These are phyloP conservation scores for Julus scandinavius DNA, from an alignment of 2,888 invertebrate genomes.

Conservation along the genomic window DNA sequence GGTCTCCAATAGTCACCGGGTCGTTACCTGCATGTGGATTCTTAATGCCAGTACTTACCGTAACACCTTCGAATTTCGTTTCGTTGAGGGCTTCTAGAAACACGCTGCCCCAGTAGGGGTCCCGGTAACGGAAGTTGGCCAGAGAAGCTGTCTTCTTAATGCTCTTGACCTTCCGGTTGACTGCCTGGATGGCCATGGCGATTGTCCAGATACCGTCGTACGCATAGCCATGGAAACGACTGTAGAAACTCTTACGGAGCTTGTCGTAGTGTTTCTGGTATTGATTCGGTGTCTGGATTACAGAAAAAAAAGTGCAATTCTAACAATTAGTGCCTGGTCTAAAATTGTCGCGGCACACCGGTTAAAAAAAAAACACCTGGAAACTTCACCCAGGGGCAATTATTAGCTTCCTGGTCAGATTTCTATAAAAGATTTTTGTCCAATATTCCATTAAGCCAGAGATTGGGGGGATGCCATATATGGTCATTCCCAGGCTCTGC, in stretches of 20 bases:
- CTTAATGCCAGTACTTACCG: slow-evolving; percentile 70
- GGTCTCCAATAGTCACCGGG: too few relatives aligned
- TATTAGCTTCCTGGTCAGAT: not conserved
- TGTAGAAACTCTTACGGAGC: slow-evolving; percentile 78
- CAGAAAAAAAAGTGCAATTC: not conserved
- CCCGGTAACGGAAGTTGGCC: slow-evolving; percentile 84
- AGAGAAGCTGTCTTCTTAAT: slow-evolving; percentile 50
- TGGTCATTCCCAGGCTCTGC: not conserved
- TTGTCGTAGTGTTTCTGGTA: slow-evolving; percentile 87
- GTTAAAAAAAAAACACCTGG: not conserved
- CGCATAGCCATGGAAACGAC: slow-evolving; percentile 96
- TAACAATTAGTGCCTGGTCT: not conserved
- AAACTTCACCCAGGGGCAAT: not conserved
- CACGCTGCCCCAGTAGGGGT: slow-evolving; percentile 85
- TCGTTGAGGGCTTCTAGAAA: slow-evolving; percentile 89
- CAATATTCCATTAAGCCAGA: not conserved
- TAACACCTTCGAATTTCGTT: slow-evolving; percentile 94
- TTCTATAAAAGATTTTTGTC: too few relatives aligned
- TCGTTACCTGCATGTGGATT: not conserved
- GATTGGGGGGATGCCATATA: not conserved
- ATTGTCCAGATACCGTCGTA: slow-evolving; percentile 99
- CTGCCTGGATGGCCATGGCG: slow-evolving; percentile 91
- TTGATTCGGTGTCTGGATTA: slow-evolving; percentile 84
- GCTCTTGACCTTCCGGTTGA: slow-evolving; percentile 78
- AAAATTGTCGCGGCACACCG: too few relatives aligned